Evolutionary conservation across 2,797 vertebrate genomes (phyloP), one percentile per base, ranked within the genome.

Genomic region (Chelonia mydas): DNA sequence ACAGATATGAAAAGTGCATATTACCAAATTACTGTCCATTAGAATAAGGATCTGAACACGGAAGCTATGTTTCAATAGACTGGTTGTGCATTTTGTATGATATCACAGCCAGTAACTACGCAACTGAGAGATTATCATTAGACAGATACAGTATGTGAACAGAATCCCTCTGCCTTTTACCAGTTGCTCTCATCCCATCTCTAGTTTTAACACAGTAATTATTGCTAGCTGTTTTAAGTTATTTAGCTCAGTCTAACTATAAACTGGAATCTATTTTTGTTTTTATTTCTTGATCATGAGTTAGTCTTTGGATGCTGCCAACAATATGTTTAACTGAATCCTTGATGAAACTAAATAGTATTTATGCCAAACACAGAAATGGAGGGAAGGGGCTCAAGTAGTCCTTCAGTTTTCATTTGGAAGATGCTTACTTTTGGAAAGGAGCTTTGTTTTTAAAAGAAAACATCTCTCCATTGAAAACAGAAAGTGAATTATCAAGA

Each of bases 401-500:
- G 3, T 54, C 47, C 5, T 37, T 23, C n/a, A 54, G 9, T 55
- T 93, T 53, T 80, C 85, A 79, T 85, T 90, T 57, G 59, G 3
- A 95, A 65, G 13, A 10, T 84, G 13, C 21, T 82, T 83, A 19
- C 50, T 84, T 91, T 84, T 65, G n/a, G 51, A 85, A 96, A 93
- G 33, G 3, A 89, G 10, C 1, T 61, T 65, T 37, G 21, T 41
- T n/a, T 11, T 47, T 77, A 77, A 77, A 76, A 49, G 74, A 49
- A 47, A 76, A 47, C 72, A 47, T 49, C 27, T 77, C 45, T 28
- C 74, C 45, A 49, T 16, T 94, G 86, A 80, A 85, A 95, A 88
- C 80, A 89, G n/a, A 83, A 72, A 83, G 50, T 88, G 23, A 21
- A 83, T 82, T 91, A 88, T 41, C 23, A 89, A 93, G 88, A 83